These are phyloP conservation scores for Heliothis subflexa DNA, from an alignment of 1,140 invertebrate species.

Conservation along the genomic window DNA sequence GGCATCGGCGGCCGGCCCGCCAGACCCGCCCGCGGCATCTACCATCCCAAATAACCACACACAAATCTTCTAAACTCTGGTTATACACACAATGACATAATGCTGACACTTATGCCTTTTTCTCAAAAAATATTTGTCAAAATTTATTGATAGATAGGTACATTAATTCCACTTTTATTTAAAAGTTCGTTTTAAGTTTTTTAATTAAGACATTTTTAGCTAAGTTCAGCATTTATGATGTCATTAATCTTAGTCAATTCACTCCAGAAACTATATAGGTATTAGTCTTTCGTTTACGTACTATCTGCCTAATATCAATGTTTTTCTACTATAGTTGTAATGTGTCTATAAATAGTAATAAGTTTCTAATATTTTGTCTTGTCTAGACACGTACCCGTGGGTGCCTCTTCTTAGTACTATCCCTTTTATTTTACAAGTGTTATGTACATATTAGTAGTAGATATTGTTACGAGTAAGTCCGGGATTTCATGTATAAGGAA, in stretches of 20 bases:
- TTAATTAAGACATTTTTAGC: slow-evolving; percentile 10
- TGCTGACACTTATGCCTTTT: slow-evolving; percentile 27
- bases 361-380: slow-evolving; percentile 48
- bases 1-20: slow-evolving; percentile 66
- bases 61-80: slow-evolving; percentile 4
- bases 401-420: slow-evolving; percentile 46
- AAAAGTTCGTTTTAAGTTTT: slow-evolving; percentile 8
- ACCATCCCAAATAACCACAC: slow-evolving; percentile 56
- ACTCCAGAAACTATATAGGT: slow-evolving; percentile 74
- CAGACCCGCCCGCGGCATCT: slow-evolving; percentile 65
- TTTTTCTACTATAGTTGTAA: slow-evolving; percentile 46
- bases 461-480: slow-evolving; percentile 61
- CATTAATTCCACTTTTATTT: slow-evolving; percentile 23
- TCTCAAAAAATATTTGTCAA: background rate
- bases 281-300: slow-evolving; percentile 54
- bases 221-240: slow-evolving; percentile 53
- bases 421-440: slow-evolving; percentile 64
- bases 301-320: slow-evolving; percentile 44
- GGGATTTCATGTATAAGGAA: slow-evolving; percentile 31
- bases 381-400: slow-evolving; percentile 25
- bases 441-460: slow-evolving; percentile 81
- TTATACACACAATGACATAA: slow-evolving; percentile 42
- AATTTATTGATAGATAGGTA: background rate
- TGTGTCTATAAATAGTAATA: slow-evolving; percentile 47
- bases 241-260: slow-evolving; percentile 82